Evolutionary conservation across 1,140 invertebrate genomes (phyloP), one percentile per base, ranked within the genome.

Genomic region (Muscidifurax raptorellus): DNA sequence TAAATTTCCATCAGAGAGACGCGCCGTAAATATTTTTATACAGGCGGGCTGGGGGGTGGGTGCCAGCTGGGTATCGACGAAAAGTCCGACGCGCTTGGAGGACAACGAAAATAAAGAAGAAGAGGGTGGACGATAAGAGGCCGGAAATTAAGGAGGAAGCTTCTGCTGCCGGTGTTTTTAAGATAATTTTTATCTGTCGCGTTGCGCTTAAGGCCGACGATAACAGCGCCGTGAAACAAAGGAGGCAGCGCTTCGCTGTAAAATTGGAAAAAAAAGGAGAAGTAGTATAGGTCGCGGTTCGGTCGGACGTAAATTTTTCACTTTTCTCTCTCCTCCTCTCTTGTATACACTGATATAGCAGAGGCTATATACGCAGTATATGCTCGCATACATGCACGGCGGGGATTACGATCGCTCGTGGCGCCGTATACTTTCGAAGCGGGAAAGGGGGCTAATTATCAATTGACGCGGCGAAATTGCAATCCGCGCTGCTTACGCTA

Each of bases 141-240:
- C 22, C 32, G 78, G 78, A 80, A 80, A 80, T 80, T 80, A 80
- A 80, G 40, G 13, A 27, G 28, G 18, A 30, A 9, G 30, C 52
- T 59, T 22, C 18, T n/a, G 52, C 18, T 52, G 47, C 18, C 18
- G 5, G 52, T n/a, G 15, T 22, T 59, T 18, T 59, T 59, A n/a
- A 78, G 76, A 78, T 36, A 78, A 66, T 78, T 78, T 78, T 78
- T 78, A 64, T 64, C 28, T 66, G 22, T 2, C 36, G 47, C 22
- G 2, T 52, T 12, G n/a, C 2, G 0, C 27, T 75, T 47, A 25
- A 25, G 44, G n/a, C 13, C 18, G 4, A 27, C 30, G 30, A 2
- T 47, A 47, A 18, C 44, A 40, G 9, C 36, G 36, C 5, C 7
- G 36, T 10, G 15, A 18, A 64, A 22, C 59, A 64, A 64, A 64